Evolutionary conservation across 2,888 invertebrate species (phyloP), one percentile per base, ranked within the genome.

Genomic region (Tiliacea aurago): DNA sequence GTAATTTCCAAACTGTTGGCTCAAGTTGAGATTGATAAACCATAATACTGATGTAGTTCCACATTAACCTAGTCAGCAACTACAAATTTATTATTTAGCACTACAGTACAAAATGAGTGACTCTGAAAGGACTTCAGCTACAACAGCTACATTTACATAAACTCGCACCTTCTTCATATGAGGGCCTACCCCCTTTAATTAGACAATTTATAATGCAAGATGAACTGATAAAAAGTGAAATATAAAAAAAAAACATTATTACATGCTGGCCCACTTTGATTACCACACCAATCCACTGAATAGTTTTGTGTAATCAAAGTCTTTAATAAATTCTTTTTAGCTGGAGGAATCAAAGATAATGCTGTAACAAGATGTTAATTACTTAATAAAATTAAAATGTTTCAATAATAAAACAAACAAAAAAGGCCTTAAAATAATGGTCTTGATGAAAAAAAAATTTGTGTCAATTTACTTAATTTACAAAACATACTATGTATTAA

Each of bases 301-400:
- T n/a, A 68, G 47, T 51, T 49, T 56, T 51, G 61, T 18, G 55
- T 41, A 9, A 56, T 13, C 18, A 61, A 43, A 33, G 33, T 33
- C 33, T 62, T 71, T 20, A 23, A n/a, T 6, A 61, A 13, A 55
- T 61, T 49, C n/a, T 55, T 15, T 69, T 58, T 81, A 45, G 18
- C 13, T 65, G 53, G n/a, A 49, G 43, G 20, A 20, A 49, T 55
- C 56, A 76, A 49, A 51, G 18, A 45, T 0, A 41, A 37, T 33
- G n/a, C 79, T 80, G 71, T 58, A 76, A 77, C 51, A 76, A 75
- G 11, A 68, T 28, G 15, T 13, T 41, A 53, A 64, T 33, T n/a
- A n/a, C n/a, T n/a, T 1, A 18, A 18, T 18, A 64, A 23, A 47
- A 53, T 18, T 15, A 33, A 37, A 37, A 37, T 37, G 9, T 61